Evolutionary conservation across 2,888 invertebrate species (phyloP).

Genomic region (Dioctria rufipes): DNA sequence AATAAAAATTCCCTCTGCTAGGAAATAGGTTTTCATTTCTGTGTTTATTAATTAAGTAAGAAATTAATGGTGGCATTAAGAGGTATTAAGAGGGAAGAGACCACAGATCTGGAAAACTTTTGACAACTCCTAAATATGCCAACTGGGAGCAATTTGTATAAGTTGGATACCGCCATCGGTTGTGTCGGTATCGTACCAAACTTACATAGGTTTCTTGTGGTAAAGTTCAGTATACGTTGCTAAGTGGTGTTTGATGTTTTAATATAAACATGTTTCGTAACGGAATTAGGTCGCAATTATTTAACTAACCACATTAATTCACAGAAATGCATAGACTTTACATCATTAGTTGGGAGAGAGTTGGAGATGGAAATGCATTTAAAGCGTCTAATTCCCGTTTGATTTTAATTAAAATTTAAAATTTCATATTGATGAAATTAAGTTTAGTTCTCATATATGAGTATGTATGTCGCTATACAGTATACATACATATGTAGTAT

Average conservation of each 20-base stretch:
- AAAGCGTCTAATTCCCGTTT: not conserved
- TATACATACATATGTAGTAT: too few relatives aligned
- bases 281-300: slow-evolving; percentile 9
- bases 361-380: not conserved
- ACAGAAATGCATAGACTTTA: not conserved
- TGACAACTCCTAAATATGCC: not conserved
- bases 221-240: not conserved
- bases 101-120: not conserved
- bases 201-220: not conserved
- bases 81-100: not conserved
- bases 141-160: slow-evolving; percentile 7
- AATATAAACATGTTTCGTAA: not conserved
- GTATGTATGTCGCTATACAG: too few relatives aligned
- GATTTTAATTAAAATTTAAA: too few relatives aligned
- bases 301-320: not conserved
- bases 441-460: too few relatives aligned
- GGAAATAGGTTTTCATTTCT: slow-evolving; percentile 43
- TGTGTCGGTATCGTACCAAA: not conserved
- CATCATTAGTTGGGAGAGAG: not conserved
- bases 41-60: slow-evolving; percentile 46
- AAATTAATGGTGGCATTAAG: slow-evolving; percentile 37
- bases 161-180: not conserved
- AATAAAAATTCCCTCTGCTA: slow-evolving; percentile 32
- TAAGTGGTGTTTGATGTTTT: not conserved
- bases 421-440: too few relatives aligned